Evolutionary conservation across 2,888 invertebrate species (phyloP).

Genomic region (Pandemis corylana): DNA sequence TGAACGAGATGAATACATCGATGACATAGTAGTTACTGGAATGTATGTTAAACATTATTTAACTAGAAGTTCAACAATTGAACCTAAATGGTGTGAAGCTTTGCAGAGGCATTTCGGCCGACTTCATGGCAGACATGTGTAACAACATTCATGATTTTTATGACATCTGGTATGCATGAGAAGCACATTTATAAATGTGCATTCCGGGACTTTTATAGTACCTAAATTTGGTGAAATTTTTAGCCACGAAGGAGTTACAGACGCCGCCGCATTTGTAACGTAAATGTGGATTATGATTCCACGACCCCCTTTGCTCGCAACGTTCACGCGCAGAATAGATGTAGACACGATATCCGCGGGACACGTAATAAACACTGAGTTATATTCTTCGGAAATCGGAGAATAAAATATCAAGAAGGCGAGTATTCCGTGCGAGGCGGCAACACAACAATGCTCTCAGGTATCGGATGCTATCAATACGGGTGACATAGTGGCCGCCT

Average conservation of each 20-base stretch:
- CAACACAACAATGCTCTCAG: slow-evolving; percentile 27
- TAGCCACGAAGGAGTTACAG: background rate
- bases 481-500: slow-evolving; percentile 31
- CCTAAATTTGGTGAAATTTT: background rate
- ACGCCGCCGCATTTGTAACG: background rate
- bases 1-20: too few species aligned
- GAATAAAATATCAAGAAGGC: slow-evolving; percentile 19
- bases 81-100: too few species aligned
- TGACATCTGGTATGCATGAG: too few species aligned
- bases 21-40: too few species aligned
- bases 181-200: too few species aligned
- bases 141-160: too few species aligned
- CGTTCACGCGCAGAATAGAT: slow-evolving; percentile 9
- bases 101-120: too few species aligned
- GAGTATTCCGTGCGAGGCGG: background rate
- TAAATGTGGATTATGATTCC: background rate
- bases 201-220: too few species aligned
- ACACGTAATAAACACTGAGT: slow-evolving; percentile 23
- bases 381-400: slow-evolving; percentile 32
- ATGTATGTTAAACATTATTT: too few species aligned
- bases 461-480: slow-evolving; percentile 28
- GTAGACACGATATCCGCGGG: slow-evolving; percentile 20
- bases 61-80: too few species aligned
- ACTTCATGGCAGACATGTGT: too few species aligned
- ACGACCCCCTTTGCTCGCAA: background rate